Evolutionary conservation across 2,797 vertebrate genomes (phyloP), one percentile per base, ranked within the genome.

Genomic region (Anisognathus igniventris): DNA sequence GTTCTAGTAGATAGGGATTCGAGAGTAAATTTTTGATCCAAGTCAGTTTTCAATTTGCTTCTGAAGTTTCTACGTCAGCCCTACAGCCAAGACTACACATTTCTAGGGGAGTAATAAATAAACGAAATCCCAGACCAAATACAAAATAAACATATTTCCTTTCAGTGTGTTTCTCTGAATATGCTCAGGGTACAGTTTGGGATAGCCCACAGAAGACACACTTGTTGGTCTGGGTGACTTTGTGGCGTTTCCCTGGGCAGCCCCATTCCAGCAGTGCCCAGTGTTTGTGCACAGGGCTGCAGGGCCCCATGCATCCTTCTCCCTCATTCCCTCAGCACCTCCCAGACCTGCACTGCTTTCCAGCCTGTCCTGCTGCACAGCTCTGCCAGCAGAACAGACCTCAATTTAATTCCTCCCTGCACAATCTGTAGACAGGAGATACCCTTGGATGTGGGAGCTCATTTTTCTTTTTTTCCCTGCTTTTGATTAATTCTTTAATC

Each of bases 231-330:
- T 54, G 47, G 40, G 67, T 56, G 60, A 40, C 17, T 27, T 44
- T 47, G 31, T 12, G 0, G 1, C 0, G 0, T 23, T 56, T 57
- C 27, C 37, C 18, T 13, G 10, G 22, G 14, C 62, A 47, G 42
- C 15, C 3, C 2, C 35, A 9, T 28, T 28, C 18, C 62, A 37
- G 25, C 40, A 14, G 31, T 1, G 35, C 30, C 0, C 4, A 53
- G 33, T 0, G 2, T 50, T 10, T 5, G 51, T 2, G 6, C 2
- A 2, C 5, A 6, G 0, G 0, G 5, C 35, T 1, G 1, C 0
- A 0, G 45, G 42, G 28, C 19, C 68, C 33, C 40, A 58, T n/a
- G n/a, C n/a, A 48, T 20, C 42, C 40, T 37, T 27, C 60, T 33
- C 42, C 4, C 1, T 19, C 23, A 17, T 11, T n/a, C 28, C 66